Evolutionary conservation across 2,113 vertebrate species (phyloP), one percentile per base, ranked within the genome.

Genomic region (Sphaerodactylus townsendi): DNA sequence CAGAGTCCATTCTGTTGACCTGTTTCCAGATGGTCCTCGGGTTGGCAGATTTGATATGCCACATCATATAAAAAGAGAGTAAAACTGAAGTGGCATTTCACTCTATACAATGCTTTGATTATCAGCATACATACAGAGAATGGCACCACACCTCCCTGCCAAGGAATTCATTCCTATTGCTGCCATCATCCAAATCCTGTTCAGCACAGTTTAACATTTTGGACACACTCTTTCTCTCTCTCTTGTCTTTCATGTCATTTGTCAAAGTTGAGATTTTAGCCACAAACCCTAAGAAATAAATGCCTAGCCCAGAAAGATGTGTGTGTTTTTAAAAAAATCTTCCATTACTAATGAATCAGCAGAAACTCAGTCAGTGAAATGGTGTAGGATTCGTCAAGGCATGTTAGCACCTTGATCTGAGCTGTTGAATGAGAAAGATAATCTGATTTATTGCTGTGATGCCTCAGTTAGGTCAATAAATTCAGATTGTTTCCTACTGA

Each of bases 31-130:
- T 95, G 93, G 92, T 72, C 66, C 41, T 87, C 74, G 73, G 50
- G 30, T 93, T 95, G 93, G 90, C 91, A 94, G 88, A 91, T 94
- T 92, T 93, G 81, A 93, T 93, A 89, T 90, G 91, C 90, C 94
- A 90, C 0, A 81, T 96, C 92, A 93, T 82, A 95, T 95, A 88
- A 92, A 93, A 90, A 92, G 85, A 86, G 91, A 70, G 83, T 91
- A 91, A 93, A 96, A 90, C 66, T 93, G 93, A 96, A 95, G 89
- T 93, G 92, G 87, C 89, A 88, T 83, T 62, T 91, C 84, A 85
- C 86, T 77, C 82, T 53, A 56, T 62, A 80, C 62, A 92, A 89
- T 87, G 89, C 59, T 93, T 92, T 95, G 91, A 91, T 91, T 92
- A 91, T 91, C 90, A 88, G 79, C 81, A 86, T 37, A 86, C 85